A percentile compares a stretch with the other conserved stretches of the same genome.
phyloP scores from a whole-genome alignment of 2,888 invertebrate species.

The Kryphioiulus occultus region DNA sequence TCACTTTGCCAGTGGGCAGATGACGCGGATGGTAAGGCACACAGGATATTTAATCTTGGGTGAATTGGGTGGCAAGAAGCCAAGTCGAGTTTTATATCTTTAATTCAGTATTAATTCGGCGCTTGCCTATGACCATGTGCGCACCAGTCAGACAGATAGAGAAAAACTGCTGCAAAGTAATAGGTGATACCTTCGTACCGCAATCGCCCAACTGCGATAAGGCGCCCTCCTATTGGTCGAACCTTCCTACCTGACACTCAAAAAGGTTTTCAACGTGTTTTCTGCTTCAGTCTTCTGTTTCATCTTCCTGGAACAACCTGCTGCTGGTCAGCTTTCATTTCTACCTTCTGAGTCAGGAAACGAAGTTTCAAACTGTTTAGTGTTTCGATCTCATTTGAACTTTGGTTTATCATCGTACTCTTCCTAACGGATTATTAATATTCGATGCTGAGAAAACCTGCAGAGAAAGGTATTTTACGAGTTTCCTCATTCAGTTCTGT shows the following conservation, averaged over 20 bases:
- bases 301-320: neutral
- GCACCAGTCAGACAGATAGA: neutral
- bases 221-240: neutral
- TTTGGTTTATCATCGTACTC: neutral
- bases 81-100: neutral
- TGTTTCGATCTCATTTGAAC: neutral
- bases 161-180: too few relatives aligned
- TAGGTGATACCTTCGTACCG: neutral
- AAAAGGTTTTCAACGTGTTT: neutral
- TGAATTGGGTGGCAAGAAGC: neutral
- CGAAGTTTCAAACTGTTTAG: neutral
- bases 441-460: neutral
- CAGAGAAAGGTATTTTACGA: neutral
- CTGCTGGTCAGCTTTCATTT: neutral
- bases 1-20: neutral
- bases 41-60: slow-evolving; percentile 1
- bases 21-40: neutral
- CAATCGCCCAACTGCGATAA: neutral
- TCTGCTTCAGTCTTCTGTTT: neutral
- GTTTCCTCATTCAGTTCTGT: neutral
- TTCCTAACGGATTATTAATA: neutral
- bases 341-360: slow-evolving; percentile 17
- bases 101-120: neutral
- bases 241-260: neutral
- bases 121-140: neutral